Base-by-base conservation (phyloP, 1,140 invertebrate species). In the Homalodisca vitripennis region DNA sequence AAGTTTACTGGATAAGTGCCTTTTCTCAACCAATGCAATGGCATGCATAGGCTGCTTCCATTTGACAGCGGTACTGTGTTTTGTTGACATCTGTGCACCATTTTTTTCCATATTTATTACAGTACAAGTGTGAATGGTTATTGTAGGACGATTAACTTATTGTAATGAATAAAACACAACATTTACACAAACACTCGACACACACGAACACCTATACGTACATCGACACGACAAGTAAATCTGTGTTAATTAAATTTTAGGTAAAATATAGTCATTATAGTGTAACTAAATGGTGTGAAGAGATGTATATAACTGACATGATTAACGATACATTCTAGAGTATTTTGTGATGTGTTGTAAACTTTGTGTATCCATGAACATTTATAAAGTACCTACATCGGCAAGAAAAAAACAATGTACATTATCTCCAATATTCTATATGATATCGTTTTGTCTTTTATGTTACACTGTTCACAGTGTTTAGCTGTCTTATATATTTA, bases 301-400 rank as follows among this genome's bases (percentile, higher is more conserved):
- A 60, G 55, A 60, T 60, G 55, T 66, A 66, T 46, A 66, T 66
- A 66, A 66, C 26, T 34, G 63, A 46, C 32, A 66, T 13, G 29
- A 55, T 20, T 55, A 60, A 60, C 55, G 41, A 66, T 41, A 66
- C 63, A 46, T 66, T 66, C 34, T 27, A 66, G 41, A 46, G 67
- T 55, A 53, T 69, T 71, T 73, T 73, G 71, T 73, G 67, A 73
- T 73, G 72, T 73, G 72, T 69, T 71, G 72, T 73, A 73, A 24
- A n/a, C 41, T 32, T 64, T 46, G 30, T 66, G 63, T 66, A 66
- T 47, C 27, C 41, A 30, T 41, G 24, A 66, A 66, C 63, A 31
- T 66, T 34, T n/a, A n/a, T 24, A 46, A 64, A 41, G 24, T 62
- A 60, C 48, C 48, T 51, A 60, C 55, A 60, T 60, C 27, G 55